A percentile compares a stretch with the other conserved stretches of the same genome.
Conservation (phyloP, 2,888 invertebrate species). For the Calliopum simillimum region DNA sequence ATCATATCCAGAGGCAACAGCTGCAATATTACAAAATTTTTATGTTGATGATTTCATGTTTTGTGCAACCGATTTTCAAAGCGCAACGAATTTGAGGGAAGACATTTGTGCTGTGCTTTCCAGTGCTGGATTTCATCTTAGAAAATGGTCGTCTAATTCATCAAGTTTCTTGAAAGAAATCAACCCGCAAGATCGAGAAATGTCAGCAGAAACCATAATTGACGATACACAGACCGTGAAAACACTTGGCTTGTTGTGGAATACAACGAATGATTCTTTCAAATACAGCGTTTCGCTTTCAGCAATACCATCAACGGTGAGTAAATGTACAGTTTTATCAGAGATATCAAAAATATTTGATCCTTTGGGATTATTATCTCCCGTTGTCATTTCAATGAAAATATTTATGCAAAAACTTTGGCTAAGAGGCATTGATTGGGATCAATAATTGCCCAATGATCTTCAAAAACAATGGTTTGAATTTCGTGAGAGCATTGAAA, state of each 20-base stretch:
- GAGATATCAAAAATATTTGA: slow-evolving; percentile 21
- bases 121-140: not conserved
- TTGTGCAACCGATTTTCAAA: not conserved
- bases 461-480: slow-evolving; percentile 26
- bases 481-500: not conserved
- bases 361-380: slow-evolving; percentile 16
- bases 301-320: not conserved
- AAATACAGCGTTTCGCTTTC: slow-evolving; percentile 25
- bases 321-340: slow-evolving; percentile 21
- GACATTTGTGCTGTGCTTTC: not conserved
- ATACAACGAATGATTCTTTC: slow-evolving; percentile 20
- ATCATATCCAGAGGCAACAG: not conserved
- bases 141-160: slow-evolving; percentile 30
- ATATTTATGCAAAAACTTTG: slow-evolving; percentile 31
- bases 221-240: slow-evolving; percentile 23
- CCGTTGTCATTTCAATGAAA: slow-evolving; percentile 23
- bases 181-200: slow-evolving; percentile 10
- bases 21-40: not conserved
- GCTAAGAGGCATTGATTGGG: slow-evolving; percentile 25
- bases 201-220: slow-evolving; percentile 18
- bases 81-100: not conserved
- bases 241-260: slow-evolving; percentile 31
- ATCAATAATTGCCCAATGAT: slow-evolving; percentile 18
- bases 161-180: slow-evolving; percentile 3
- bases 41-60: slow-evolving; percentile 12